Conservation (phyloP, 2,888 invertebrate genomes). For the Caenorhabditis sinica region DNA sequence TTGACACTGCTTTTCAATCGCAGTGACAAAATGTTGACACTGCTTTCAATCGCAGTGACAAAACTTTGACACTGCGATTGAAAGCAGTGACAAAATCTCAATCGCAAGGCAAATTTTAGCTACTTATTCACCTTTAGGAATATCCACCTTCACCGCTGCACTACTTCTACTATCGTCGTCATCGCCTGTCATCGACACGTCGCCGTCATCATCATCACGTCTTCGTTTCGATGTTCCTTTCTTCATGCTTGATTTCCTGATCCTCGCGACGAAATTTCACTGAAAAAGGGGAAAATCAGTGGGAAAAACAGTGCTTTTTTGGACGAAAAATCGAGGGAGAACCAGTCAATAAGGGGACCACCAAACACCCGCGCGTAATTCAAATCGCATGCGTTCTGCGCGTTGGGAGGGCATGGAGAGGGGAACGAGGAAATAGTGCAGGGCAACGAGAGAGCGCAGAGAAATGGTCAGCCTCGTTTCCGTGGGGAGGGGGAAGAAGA, state of each 20-base stretch:
- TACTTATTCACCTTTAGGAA: constrained; percentile 70
- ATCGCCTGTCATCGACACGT: constrained; percentile 75
- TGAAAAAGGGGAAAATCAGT: not conserved
- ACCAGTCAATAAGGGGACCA: not conserved
- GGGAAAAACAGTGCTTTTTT: not conserved
- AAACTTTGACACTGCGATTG: not conserved
- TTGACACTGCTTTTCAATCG: too few species aligned
- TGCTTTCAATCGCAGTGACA: too few species aligned
- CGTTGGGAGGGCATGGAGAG: not conserved
- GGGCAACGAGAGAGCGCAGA: not conserved
- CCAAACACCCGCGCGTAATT: constrained; percentile 16
- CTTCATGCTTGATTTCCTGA: constrained; percentile 43
- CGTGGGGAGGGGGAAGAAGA: too few species aligned
- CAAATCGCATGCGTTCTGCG: constrained; percentile 22
- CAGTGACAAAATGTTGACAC: not conserved
- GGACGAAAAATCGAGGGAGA: too few species aligned
- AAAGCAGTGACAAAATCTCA: not conserved
- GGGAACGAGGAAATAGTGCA: constrained; percentile 4
- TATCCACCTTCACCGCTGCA: constrained; percentile 68
- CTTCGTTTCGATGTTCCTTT: constrained; percentile 64
- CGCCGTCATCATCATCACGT: constrained; percentile 74
- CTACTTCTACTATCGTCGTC: constrained; percentile 78
- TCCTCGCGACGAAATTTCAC: constrained; percentile 49
- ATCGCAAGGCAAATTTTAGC: not conserved
- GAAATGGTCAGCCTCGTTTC: not conserved